Percentiles rank a stretch among this genome's conserved stretches.
Conservation (phyloP, 2,888 invertebrate species). For the Eristalis pertinax region DNA sequence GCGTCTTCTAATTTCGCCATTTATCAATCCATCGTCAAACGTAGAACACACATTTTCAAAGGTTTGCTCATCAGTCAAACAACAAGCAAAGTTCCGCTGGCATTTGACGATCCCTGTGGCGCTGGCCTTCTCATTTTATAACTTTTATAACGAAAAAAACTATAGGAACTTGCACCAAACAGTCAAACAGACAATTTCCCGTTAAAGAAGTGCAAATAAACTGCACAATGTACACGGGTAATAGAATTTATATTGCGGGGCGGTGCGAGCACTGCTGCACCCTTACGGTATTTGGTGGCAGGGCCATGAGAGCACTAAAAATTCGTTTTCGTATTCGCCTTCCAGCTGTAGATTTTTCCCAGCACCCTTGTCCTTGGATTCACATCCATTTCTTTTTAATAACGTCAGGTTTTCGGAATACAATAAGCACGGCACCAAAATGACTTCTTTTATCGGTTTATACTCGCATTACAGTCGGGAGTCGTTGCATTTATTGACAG, state of each 20-base stretch:
- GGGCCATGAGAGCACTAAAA: slow-evolving; percentile 33
- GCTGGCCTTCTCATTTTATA: not conserved
- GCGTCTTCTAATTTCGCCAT: too few species aligned
- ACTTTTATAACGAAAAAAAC: not conserved
- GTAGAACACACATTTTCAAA: too few species aligned
- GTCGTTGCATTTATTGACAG: slow-evolving; percentile 27
- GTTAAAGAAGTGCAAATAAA: slow-evolving; percentile 59
- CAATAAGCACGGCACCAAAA: slow-evolving; percentile 39
- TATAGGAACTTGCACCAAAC: slow-evolving; percentile 19
- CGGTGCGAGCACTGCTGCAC: not conserved
- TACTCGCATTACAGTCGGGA: slow-evolving; percentile 40
- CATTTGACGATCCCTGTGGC: not conserved
- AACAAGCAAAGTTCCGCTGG: not conserved
- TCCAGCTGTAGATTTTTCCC: not conserved
- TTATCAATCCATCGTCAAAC: too few species aligned
- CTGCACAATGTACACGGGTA: slow-evolving; percentile 51
- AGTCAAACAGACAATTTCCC: slow-evolving; percentile 56
- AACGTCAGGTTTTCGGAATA: slow-evolving; percentile 12
- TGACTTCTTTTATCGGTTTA: slow-evolving; percentile 44
- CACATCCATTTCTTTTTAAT: slow-evolving; percentile 14
- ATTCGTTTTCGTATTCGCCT: slow-evolving; percentile 17
- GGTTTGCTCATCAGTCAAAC: too few species aligned
- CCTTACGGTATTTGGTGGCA: slow-evolving; percentile 4
- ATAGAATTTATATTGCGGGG: slow-evolving; percentile 40
- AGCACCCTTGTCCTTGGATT: not conserved